A percentile compares a stretch with the other conserved stretches of the same genome.
Evolutionary conservation across 2,888 invertebrate genomes (phyloP).

Genomic region (Capitulum mitella): DNA sequence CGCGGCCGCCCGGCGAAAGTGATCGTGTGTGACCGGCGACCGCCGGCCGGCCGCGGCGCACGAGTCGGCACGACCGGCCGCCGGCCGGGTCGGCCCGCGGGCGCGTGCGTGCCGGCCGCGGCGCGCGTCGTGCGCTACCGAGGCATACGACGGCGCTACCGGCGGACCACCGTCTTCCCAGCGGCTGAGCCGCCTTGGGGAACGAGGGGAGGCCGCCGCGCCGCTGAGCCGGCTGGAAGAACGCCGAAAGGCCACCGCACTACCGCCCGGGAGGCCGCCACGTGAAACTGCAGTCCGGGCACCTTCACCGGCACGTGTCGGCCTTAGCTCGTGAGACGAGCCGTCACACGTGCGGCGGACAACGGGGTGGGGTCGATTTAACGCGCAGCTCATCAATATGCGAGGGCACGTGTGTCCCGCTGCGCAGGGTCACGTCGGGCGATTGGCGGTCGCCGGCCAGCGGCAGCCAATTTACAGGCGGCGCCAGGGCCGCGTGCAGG

Average conservation of each 20-base stretch:
- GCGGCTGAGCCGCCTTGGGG: too few relatives aligned
- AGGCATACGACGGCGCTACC: too few relatives aligned
- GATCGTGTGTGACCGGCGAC: background rate
- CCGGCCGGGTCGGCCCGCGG: background rate
- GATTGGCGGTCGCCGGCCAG: background rate
- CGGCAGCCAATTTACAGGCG: background rate
- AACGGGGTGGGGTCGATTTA: background rate
- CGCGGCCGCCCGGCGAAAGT: background rate
- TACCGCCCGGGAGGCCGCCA: too few relatives aligned
- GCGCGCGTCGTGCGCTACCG: too few relatives aligned
- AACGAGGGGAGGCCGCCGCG: too few relatives aligned
- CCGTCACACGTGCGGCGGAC: too few relatives aligned
- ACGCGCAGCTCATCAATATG: background rate
- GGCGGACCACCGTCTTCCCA: too few relatives aligned
- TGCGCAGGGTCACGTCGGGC: background rate
- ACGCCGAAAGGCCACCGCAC: too few relatives aligned
- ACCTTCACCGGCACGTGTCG: too few relatives aligned
- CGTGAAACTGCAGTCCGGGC: too few relatives aligned
- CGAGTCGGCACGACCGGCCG: background rate
- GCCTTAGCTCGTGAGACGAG: too few relatives aligned
- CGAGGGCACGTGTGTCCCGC: background rate
- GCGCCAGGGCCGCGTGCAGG: background rate
- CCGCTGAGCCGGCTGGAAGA: too few relatives aligned
- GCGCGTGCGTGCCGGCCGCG: background rate
- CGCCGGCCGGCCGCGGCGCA: background rate